Base-by-base conservation (phyloP, 1,140 invertebrate genomes). In the Anoplophora glabripennis region DNA sequence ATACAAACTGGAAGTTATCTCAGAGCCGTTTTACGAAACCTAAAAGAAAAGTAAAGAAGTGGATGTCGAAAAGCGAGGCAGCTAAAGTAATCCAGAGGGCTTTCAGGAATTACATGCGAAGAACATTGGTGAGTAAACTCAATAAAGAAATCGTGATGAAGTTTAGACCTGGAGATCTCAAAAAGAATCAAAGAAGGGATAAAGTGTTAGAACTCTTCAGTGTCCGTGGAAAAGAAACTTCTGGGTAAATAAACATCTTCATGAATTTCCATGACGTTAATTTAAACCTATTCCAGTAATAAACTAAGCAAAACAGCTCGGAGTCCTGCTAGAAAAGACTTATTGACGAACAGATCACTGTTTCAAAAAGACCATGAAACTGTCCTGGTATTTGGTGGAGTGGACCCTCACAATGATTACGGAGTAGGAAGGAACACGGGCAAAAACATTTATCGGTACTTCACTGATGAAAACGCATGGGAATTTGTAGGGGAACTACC, bases 401-500 rank as follows among this genome's bases (percentile, higher is more conserved):
- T 82, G 7, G 81, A 85, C 67, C 80, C 81, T n/a, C 80, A 84
- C 56, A 72, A 70, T 3, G 63, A 72, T 4, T 81, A 80, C 54
- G 81, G 80, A 0, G 58, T 70, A 3, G 69, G 72, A 0, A 73
- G 76, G 7, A 83, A 83, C 46, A 79, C 78, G 3, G 80, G 81
- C n/a, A 81, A 80, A 65, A 77, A 82, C 63, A 81, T 84, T 47
- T 79, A 74, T 53, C 78, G 81, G 59, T 84, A 80, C 62, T 74
- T 80, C 63, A 78, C 81, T 3, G 74, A 78, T 3, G 72, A 72
- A 4, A 84, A 84, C 59, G 66, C 66, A 11, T 84, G 84, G 83
- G 80, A 84, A 57, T 76, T 76, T 59, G 79, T 84, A 2, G 82
- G 79, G 4, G 79, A 81, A 47, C 72, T 85, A 21, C 84, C 84